phyloP scores from a whole-genome alignment of 2,797 vertebrate genomes.

The Dendrocincla tyrannina region DNA sequence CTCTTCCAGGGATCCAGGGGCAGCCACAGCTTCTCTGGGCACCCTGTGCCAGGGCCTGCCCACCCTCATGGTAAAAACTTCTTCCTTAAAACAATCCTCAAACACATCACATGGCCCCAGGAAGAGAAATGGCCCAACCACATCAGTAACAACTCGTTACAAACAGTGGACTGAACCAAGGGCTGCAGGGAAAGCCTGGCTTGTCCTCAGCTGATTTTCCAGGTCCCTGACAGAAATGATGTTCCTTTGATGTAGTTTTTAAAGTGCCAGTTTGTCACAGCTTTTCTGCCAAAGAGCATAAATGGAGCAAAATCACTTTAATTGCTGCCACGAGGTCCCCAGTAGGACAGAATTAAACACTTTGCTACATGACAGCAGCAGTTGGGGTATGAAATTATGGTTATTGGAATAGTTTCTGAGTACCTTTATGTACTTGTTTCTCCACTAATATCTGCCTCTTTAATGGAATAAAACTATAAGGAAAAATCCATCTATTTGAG shows the following conservation, averaged over 20 bases:
- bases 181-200: background rate
- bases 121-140: background rate
- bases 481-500: background rate
- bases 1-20: background rate
- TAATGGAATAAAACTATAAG: background rate
- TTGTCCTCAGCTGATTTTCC: background rate
- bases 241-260: background rate
- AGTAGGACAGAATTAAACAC: background rate
- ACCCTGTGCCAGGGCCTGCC: background rate
- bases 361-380: background rate
- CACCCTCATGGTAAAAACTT: background rate
- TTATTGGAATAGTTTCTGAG: background rate
- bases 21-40: background rate
- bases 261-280: background rate
- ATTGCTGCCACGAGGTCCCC: background rate
- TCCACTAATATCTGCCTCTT: background rate
- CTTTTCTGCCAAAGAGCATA: background rate
- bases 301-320: background rate
- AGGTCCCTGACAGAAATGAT: fast-evolving
- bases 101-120: fast-evolving
- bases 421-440: background rate
- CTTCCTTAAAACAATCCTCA: background rate
- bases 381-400: background rate
- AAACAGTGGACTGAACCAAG: fast-evolving
- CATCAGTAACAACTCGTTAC: too few species aligned